Conservation (phyloP, 1,140 invertebrate genomes). For the Rhyacophila brunnea region DNA sequence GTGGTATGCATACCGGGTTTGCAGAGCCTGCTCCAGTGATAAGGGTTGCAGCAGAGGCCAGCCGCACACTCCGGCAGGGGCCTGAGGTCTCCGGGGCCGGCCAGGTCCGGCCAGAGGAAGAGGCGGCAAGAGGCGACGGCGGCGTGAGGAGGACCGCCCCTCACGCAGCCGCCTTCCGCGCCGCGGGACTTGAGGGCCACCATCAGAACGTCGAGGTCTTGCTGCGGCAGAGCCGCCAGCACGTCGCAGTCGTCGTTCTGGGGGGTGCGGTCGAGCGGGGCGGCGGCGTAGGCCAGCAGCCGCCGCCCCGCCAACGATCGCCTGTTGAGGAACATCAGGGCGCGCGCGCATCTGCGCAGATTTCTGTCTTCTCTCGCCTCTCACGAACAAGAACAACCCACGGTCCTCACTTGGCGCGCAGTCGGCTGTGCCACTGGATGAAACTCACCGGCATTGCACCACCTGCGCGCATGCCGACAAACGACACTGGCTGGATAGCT, state of each 20-base stretch:
- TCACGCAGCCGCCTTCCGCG: conserved; percentile 40
- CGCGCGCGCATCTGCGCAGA: conserved; percentile 16
- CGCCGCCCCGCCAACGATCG: conserved; percentile 10
- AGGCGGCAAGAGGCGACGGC: conserved; percentile 57
- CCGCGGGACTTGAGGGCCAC: conserved; percentile 40
- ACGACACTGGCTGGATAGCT: not conserved
- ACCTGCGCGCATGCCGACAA: not conserved
- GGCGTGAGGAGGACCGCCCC: conserved; percentile 36
- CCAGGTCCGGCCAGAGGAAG: conserved; percentile 72
- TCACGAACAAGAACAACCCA: conserved; percentile 9
- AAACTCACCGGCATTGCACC: not conserved
- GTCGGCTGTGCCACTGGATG: not conserved
- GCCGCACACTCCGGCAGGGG: conserved; percentile 60
- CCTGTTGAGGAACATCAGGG: conserved; percentile 11
- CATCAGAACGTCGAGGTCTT: conserved; percentile 33
- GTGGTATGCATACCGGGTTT: conserved; percentile 64
- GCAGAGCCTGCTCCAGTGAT: conserved; percentile 77
- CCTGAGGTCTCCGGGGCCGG: conserved; percentile 62
- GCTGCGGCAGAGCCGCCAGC: not conserved
- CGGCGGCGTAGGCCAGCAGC: conserved; percentile 6
- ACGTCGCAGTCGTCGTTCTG: not conserved
- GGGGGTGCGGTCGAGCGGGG: conserved; percentile 7
- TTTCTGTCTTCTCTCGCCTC: not conserved
- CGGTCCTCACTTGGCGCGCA: conserved; percentile 2
- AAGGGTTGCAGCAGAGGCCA: conserved; percentile 75